Conservation (phyloP, 2,113 vertebrate species). For the Trichechus manatus region DNA sequence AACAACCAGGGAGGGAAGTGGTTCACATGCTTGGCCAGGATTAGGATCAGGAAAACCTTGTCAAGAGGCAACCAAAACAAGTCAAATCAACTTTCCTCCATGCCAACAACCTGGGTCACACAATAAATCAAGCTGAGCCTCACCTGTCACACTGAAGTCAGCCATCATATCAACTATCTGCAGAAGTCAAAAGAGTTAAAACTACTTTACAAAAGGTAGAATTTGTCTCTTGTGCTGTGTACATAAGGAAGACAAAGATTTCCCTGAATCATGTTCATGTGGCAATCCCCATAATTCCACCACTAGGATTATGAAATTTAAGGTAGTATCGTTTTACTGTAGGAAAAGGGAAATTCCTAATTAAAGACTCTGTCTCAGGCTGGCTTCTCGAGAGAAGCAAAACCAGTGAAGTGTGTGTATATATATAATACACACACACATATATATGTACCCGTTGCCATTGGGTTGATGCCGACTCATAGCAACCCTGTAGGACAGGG, state of each 20-base stretch:
- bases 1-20: background rate
- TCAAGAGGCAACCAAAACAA: slow-evolving; percentile 18
- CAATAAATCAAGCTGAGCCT: background rate
- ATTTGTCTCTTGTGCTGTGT: background rate
- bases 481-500: too few relatives aligned
- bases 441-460: too few relatives aligned
- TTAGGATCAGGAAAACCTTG: background rate
- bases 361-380: background rate
- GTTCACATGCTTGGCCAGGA: background rate
- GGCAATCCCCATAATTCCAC: background rate
- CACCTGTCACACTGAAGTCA: background rate
- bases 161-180: background rate
- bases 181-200: slow-evolving; percentile 12
- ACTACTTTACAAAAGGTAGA: background rate
- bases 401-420: too few relatives aligned
- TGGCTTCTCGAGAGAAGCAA: too few relatives aligned
- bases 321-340: background rate
- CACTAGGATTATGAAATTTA: background rate
- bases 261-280: background rate
- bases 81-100: background rate
- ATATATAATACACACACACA: too few relatives aligned
- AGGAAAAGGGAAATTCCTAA: background rate
- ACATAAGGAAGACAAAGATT: background rate
- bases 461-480: too few relatives aligned
- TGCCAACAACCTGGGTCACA: background rate